Evolutionary conservation across 2,888 invertebrate species (phyloP).

Genomic region (Oscheius sp.): DNA sequence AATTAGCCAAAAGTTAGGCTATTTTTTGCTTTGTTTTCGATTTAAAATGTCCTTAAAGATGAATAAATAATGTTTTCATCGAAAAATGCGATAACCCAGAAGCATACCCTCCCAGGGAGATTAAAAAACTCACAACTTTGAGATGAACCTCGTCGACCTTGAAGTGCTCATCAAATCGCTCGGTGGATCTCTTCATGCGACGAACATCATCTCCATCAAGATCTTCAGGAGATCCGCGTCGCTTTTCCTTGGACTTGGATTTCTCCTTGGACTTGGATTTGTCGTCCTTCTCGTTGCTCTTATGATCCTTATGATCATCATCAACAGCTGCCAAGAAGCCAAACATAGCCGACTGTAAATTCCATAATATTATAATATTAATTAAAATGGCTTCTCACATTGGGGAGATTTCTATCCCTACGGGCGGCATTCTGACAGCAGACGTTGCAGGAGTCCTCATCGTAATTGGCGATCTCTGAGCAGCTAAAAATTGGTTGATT

Average conservation of each 20-base stretch:
- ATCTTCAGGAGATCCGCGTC: background rate
- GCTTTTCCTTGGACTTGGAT: background rate
- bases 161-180: background rate
- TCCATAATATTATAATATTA: no score
- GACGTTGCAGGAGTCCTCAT: constrained; percentile 57
- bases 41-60: no score
- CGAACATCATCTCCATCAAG: background rate
- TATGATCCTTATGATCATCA: constrained; percentile 13
- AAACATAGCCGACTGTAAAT: constrained; percentile 41
- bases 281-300: constrained; percentile 27
- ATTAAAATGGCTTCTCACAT: constrained; percentile 43
- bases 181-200: constrained; percentile 13
- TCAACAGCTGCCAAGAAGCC: constrained; percentile 43
- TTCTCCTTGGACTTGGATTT: constrained; percentile 8
- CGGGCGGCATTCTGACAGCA: constrained; percentile 61
- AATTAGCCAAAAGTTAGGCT: no score
- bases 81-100: background rate
- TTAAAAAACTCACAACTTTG: constrained; percentile 9
- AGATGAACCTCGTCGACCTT: constrained; percentile 36
- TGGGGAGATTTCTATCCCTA: constrained; percentile 47
- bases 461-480: constrained; percentile 56
- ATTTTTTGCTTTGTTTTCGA: no score
- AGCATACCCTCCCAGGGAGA: background rate
- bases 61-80: no score
- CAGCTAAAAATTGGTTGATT: constrained; percentile 34